phyloP scores from a whole-genome alignment of 2,888 invertebrate genomes.

The Smittia aterrima region DNA sequence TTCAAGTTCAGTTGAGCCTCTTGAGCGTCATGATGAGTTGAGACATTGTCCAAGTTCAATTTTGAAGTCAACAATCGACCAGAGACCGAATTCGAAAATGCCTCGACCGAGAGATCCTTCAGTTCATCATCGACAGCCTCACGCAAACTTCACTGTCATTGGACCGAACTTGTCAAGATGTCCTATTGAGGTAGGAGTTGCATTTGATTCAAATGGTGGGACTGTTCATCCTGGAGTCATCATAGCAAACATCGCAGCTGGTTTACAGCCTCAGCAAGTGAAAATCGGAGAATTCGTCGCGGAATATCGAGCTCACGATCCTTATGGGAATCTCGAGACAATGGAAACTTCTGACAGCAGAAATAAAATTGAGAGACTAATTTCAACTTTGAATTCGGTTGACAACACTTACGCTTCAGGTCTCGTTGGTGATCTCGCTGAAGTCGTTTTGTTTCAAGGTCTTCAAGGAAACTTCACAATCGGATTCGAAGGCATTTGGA shows the following conservation, averaged over 20 bases:
- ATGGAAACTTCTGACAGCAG: constrained; percentile 47
- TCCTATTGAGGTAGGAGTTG: constrained; percentile 65
- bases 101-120: background rate
- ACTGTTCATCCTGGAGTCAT: constrained; percentile 61
- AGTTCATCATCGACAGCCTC: background rate
- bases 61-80: constrained; percentile 6
- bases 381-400: constrained; percentile 46
- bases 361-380: constrained; percentile 42
- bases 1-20: constrained; percentile 60
- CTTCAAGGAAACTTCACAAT: constrained; percentile 57
- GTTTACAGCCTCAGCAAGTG: constrained; percentile 61
- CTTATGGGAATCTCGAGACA: constrained; percentile 46
- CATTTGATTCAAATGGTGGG: constrained; percentile 57
- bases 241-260: constrained; percentile 61
- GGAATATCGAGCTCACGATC: constrained; percentile 21
- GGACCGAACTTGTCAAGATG: constrained; percentile 52
- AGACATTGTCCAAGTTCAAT: constrained; percentile 55
- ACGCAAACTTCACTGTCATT: constrained; percentile 1
- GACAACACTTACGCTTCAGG: constrained; percentile 65
- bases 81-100: background rate
- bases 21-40: constrained; percentile 62
- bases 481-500: constrained; percentile 64
- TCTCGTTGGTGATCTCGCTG: constrained; percentile 66
- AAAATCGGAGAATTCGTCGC: constrained; percentile 54
- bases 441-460: constrained; percentile 65